Conservation (phyloP, 1,140 invertebrate genomes). For the Platorchestia sp. region DNA sequence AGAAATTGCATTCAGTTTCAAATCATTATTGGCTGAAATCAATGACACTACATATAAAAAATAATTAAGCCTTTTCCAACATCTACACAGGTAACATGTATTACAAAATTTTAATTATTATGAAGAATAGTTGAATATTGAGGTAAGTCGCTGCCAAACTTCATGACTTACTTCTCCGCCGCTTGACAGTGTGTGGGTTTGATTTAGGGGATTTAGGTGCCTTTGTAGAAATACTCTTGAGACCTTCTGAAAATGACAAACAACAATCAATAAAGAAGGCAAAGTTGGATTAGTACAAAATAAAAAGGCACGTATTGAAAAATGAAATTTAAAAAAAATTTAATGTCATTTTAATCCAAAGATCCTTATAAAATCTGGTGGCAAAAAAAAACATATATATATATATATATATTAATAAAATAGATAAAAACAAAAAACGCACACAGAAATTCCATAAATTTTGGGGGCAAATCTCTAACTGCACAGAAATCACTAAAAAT, state of each 20-base stretch:
- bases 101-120: too few species aligned
- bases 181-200: neutral
- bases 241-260: slow-evolving; percentile 7
- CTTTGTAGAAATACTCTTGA: slow-evolving; percentile 23
- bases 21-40: neutral
- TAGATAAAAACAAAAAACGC: too few species aligned
- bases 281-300: neutral
- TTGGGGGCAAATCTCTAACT: too few species aligned
- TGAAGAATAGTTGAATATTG: too few species aligned
- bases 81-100: too few species aligned
- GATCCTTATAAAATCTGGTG: too few species aligned
- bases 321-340: too few species aligned
- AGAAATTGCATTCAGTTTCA: neutral
- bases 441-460: too few species aligned
- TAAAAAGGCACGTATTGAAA: neutral
- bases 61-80: neutral
- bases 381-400: too few species aligned
- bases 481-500: too few species aligned
- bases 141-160: neutral
- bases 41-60: neutral
- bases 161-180: slow-evolving; percentile 1
- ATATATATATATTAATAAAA: too few species aligned
- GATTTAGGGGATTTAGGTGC: neutral
- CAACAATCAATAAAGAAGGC: neutral
- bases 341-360: too few species aligned